Evolutionary conservation across 2,888 invertebrate genomes (phyloP).

Genomic region (Aquatica leii): DNA sequence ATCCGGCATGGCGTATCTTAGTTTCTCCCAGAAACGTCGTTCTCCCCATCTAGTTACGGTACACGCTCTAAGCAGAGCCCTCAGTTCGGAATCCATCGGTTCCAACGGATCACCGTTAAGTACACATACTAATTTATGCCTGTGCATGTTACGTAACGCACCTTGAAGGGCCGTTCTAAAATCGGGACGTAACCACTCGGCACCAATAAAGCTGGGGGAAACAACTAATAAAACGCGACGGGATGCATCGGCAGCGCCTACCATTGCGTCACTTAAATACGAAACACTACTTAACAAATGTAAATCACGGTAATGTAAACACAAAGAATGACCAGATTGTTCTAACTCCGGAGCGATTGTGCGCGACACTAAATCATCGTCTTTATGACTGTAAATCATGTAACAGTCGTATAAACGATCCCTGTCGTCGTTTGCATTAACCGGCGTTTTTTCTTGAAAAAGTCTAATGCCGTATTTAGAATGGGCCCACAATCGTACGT

Average conservation of each 20-base stretch:
- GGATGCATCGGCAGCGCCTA: slow-evolving; percentile 70
- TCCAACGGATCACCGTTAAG: slow-evolving; percentile 75
- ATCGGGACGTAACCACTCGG: slow-evolving; percentile 85
- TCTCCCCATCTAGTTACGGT: slow-evolving; percentile 78
- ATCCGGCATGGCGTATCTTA: slow-evolving; percentile 80
- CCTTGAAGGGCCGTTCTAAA: slow-evolving; percentile 83
- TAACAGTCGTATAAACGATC: slow-evolving; percentile 81
- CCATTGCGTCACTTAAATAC: slow-evolving; percentile 69
- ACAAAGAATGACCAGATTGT: slow-evolving; percentile 73
- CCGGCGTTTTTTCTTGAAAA: slow-evolving; percentile 69
- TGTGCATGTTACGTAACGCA: slow-evolving; percentile 73
- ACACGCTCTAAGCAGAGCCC: slow-evolving; percentile 76
- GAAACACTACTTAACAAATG: slow-evolving; percentile 68
- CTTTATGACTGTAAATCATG: slow-evolving; percentile 84
- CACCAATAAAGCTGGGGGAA: slow-evolving; percentile 80
- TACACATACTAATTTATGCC: slow-evolving; percentile 69
- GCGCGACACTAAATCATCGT: slow-evolving; percentile 76
- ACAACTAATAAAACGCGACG: slow-evolving; percentile 81
- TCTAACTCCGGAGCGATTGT: slow-evolving; percentile 78
- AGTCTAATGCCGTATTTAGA: slow-evolving; percentile 79
- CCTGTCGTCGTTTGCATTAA: slow-evolving; percentile 60
- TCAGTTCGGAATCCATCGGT: slow-evolving; percentile 78
- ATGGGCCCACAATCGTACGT: slow-evolving; percentile 81
- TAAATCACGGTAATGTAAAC: slow-evolving; percentile 73
- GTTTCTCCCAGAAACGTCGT: slow-evolving; percentile 85